Percentiles rank a stretch among this genome's conserved stretches.
Evolutionary conservation across 2,888 invertebrate species (phyloP).

Genomic region (Vanessa cardui): DNA sequence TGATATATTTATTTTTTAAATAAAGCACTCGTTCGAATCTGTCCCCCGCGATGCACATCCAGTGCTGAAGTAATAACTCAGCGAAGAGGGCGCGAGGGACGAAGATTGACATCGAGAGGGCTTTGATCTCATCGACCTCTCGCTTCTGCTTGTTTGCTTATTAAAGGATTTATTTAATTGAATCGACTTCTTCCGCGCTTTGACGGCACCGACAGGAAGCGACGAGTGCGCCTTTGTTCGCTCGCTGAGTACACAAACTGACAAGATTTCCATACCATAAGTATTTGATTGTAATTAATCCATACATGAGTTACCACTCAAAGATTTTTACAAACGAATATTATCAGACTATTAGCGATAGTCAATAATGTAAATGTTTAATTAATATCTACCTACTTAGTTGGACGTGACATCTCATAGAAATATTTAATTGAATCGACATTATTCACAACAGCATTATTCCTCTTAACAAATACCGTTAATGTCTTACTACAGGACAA

Average conservation of each 20-base stretch:
- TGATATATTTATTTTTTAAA: neutral
- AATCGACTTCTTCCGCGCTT: slow-evolving; percentile 51
- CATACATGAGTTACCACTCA: no score
- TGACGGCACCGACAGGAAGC: slow-evolving; percentile 38
- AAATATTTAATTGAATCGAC: no score
- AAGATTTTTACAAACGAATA: no score
- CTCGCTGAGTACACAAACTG: slow-evolving; percentile 36
- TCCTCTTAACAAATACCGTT: no score
- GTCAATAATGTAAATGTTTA: no score
- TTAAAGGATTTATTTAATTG: slow-evolving; percentile 62
- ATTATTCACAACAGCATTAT: no score
- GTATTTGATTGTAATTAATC: slow-evolving; percentile 3
- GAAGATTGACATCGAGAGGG: slow-evolving; percentile 32
- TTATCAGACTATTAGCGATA: no score
- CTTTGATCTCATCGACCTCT: slow-evolving; percentile 43
- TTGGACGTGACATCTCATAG: no score
- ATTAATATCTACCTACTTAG: no score
- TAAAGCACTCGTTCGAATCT: neutral
- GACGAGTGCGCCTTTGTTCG: slow-evolving; percentile 45
- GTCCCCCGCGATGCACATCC: slow-evolving; percentile 1
- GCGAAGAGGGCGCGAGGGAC: slow-evolving; percentile 14
- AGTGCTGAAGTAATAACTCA: neutral
- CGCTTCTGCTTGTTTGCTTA: slow-evolving; percentile 64
- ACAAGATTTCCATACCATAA: slow-evolving; percentile 21
- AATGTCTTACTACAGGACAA: no score